Percentiles rank a stretch among this genome's conserved stretches.
Evolutionary conservation across 37 sponge, comb jelly and placozoan species (phyloP).

Genomic region (Geodia barretti): DNA sequence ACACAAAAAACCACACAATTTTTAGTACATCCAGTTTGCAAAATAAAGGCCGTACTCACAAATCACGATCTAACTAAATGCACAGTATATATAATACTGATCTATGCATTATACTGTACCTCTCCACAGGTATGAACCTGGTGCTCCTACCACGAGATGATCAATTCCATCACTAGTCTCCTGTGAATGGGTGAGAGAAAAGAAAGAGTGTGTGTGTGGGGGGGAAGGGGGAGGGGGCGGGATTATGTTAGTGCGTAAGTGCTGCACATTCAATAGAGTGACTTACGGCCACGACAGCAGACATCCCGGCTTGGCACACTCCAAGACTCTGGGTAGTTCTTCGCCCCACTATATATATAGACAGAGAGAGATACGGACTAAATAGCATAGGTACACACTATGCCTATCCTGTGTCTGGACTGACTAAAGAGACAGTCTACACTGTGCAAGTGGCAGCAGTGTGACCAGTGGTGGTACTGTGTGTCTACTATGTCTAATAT

Average conservation of each 20-base stretch:
- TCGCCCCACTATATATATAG: constrained; percentile 9
- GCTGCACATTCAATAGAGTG: not conserved
- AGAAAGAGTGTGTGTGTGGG: not conserved
- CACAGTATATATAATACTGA: too few relatives aligned
- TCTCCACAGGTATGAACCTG: constrained; percentile 52
- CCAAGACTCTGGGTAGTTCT: not conserved
- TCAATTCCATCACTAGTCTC: not conserved
- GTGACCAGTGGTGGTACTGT: too few relatives aligned
- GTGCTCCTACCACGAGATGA: constrained; percentile 46
- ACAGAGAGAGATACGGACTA: not conserved
- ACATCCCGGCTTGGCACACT: constrained; percentile 54
- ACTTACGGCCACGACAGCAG: constrained; percentile 37
- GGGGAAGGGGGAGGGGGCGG: not conserved
- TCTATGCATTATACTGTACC: constrained; percentile 22
- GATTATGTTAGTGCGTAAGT: too few relatives aligned
- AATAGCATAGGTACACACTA: not conserved
- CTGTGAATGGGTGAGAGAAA: not conserved
- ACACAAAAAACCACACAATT: too few relatives aligned
- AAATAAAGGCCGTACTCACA: too few relatives aligned
- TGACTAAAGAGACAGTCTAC: too few relatives aligned
- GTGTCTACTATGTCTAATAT: too few relatives aligned
- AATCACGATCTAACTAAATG: too few relatives aligned
- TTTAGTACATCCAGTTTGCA: not conserved
- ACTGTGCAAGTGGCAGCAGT: too few relatives aligned
- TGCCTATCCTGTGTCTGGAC: too few relatives aligned